These are phyloP conservation scores for Drosophila pseudotalamancana DNA, from an alignment of 2,888 invertebrate species.

Conservation along the genomic window DNA sequence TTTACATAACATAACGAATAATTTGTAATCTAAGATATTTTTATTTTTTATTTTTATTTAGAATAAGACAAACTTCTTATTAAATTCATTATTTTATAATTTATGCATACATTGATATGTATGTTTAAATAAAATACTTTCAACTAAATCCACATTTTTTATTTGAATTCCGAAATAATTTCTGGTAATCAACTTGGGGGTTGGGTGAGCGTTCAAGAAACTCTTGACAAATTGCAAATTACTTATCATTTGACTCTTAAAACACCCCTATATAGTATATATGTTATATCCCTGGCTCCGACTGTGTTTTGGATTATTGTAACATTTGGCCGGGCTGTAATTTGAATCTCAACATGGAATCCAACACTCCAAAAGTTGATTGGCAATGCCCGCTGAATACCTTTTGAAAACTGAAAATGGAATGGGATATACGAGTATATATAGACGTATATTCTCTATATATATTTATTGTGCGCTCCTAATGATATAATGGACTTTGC, in stretches of 20 bases:
- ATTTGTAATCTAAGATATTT: no score
- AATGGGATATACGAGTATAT: constrained; percentile 28
- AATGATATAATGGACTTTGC: constrained; percentile 79
- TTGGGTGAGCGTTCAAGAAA: constrained; percentile 29
- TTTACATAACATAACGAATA: no score
- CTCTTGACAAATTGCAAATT: constrained; percentile 12
- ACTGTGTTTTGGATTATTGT: constrained; percentile 58
- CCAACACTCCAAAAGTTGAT: constrained; percentile 40
- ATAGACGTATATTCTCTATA: background rate
- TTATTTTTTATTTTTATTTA: no score
- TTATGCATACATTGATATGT: no score
- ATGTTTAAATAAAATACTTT: background rate
- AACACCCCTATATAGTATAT: constrained; percentile 30
- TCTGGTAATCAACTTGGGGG: constrained; percentile 17
- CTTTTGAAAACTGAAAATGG: constrained; percentile 33
- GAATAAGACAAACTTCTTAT: no score
- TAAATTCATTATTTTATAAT: no score
- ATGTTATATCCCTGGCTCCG: constrained; percentile 18
- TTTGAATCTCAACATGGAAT: constrained; percentile 67
- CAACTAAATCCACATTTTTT: background rate
- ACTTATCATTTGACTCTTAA: constrained; percentile 9
- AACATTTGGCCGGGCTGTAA: constrained; percentile 65
- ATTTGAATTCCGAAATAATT: constrained; percentile 3
- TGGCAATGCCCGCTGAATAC: constrained; percentile 52
- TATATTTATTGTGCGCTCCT: constrained; percentile 52